A percentile compares a stretch with the other conserved stretches of the same genome.
These are phyloP conservation scores for Sinopyrophorus schimmeli DNA, from an alignment of 2,888 invertebrate genomes.

Conservation along the genomic window DNA sequence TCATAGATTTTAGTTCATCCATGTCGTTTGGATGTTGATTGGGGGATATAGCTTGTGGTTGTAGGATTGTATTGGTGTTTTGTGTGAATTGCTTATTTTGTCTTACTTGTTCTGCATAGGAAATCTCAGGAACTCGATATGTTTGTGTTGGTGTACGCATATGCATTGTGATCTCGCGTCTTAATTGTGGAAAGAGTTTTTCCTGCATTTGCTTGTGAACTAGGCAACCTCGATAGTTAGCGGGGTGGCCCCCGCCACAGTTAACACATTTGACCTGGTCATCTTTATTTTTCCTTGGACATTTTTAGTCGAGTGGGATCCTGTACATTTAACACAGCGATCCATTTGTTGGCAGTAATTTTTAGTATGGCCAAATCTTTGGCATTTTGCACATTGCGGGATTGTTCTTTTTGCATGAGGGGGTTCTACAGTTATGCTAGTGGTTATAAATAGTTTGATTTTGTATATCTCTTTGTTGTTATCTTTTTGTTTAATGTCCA, in stretches of 20 bases:
- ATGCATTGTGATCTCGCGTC: not conserved
- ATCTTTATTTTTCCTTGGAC: slow-evolving; percentile 3
- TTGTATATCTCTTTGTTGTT: slow-evolving; percentile 16
- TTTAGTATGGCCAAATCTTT: slow-evolving; percentile 2
- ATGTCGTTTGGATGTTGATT: slow-evolving; percentile 1
- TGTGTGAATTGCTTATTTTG: not conserved
- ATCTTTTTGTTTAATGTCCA: slow-evolving; percentile 15
- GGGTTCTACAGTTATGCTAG: slow-evolving; percentile 6
- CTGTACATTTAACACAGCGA: slow-evolving; percentile 2
- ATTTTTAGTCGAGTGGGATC: slow-evolving; percentile 2
- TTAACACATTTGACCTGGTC: slow-evolving; percentile 6
- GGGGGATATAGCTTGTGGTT: not conserved
- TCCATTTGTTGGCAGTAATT: not conserved
- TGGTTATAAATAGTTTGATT: slow-evolving; percentile 1
- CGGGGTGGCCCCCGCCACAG: slow-evolving; percentile 5
- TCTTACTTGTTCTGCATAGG: not conserved
- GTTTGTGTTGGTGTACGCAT: slow-evolving; percentile 3
- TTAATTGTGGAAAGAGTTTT: not conserved
- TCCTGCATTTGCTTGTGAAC: slow-evolving; percentile 1
- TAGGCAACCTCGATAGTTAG: slow-evolving; percentile 1
- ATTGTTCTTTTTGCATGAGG: slow-evolving; percentile 9
- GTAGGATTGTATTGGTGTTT: not conserved
- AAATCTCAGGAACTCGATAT: too few relatives aligned
- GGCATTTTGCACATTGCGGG: slow-evolving; percentile 5
- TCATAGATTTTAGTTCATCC: not conserved